phyloP scores from a whole-genome alignment of 2,113 vertebrate species.

The Oriolus oriolus region DNA sequence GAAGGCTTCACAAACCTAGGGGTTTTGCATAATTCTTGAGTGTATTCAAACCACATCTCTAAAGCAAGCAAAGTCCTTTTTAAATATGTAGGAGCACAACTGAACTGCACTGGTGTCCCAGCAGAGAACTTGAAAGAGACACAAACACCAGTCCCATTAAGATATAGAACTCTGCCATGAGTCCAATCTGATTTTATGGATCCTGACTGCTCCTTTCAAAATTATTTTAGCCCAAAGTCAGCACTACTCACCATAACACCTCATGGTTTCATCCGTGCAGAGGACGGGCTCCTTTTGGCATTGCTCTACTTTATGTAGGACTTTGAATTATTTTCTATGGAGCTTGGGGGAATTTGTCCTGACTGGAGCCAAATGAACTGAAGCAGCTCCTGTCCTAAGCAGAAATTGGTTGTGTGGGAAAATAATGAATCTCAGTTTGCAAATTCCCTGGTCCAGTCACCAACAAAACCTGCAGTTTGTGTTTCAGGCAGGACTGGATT shows the following conservation, averaged over 20 bases:
- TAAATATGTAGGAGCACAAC: not conserved
- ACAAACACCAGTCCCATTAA: not conserved
- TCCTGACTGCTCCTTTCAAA: not conserved
- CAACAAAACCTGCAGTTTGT: not conserved
- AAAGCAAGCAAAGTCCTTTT: not conserved
- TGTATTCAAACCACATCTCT: not conserved
- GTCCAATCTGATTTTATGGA: not conserved
- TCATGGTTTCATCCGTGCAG: not conserved
- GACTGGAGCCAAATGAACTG: not conserved
- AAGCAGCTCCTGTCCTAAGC: not conserved
- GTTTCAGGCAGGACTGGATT: not conserved
- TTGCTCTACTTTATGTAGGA: not conserved
- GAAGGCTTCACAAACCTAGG: not conserved
- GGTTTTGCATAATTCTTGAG: not conserved
- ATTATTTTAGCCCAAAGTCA: not conserved
- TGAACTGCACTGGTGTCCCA: not conserved
- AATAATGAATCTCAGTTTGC: not conserved
- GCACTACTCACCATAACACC: not conserved
- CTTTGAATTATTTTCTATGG: not conserved
- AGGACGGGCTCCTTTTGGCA: not conserved
- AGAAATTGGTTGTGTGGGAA: not conserved
- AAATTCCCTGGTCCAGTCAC: not conserved
- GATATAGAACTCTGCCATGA: not conserved
- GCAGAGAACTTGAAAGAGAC: not conserved
- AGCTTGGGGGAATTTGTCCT: not conserved